Evolutionary conservation across 2,888 invertebrate species (phyloP), one percentile per base, ranked within the genome.

Genomic region (Ormyrus rosae): DNA sequence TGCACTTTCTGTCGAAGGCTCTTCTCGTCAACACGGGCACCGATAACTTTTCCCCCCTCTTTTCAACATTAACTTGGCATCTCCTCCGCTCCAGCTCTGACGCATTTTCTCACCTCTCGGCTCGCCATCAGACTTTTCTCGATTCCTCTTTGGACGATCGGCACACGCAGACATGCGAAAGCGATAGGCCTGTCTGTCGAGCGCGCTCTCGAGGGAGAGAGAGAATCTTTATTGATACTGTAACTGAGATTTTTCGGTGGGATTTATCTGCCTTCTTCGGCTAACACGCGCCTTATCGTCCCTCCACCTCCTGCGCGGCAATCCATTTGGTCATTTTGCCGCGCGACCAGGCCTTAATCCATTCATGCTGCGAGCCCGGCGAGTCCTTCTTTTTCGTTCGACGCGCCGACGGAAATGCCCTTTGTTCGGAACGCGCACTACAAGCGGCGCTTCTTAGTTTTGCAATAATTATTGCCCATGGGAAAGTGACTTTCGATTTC

Each of bases 221-320:
- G 83, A 68, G 83, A 83, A 83, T 83, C 84, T 85, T 85, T 85
- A 85, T 85, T 85, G 84, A 84, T 84, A 85, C 84, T 85, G 85
- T 84, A 85, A 85, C 84, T 84, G 84, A 85, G 85, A 85, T 82
- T 82, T 82, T 82, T 81, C 78, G 82, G 78, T 78, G 75, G 82
- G 82, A 82, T 82, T 82, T 82, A 82, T 82, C 82, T 81, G 56
- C 77, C 81, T 81, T 78, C 81, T 78, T 73, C 50, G 78, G 65
- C 81, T 81, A 76, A 82, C 82, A 82, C 78, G 82, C 80, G 81
- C 82, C 82, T 82, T 82, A 82, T 82, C 82, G 82, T 58, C 46
- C 53, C 34, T n/a, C 58, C 55, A 46, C 48, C 56, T 34, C 45
- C 51, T 10, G 55, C 19, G 34, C 45, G 48, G 6, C 34, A 45